Conservation (phyloP, 2,888 invertebrate genomes). For the Lepidocyrtinus sp. region DNA sequence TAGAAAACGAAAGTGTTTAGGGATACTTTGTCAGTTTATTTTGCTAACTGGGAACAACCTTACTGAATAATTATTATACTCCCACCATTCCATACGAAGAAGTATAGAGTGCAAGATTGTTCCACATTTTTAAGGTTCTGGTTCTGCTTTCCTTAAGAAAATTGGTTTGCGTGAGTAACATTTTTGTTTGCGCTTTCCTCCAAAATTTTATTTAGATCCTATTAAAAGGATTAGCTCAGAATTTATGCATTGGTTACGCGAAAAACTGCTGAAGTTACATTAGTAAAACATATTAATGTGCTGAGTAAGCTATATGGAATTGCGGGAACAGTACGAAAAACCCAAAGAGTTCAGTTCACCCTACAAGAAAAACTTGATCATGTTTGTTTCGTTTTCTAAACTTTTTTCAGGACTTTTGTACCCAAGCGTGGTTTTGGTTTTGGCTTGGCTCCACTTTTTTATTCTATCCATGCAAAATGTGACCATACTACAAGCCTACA, state of each 20-base stretch:
- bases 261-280: conserved; percentile 7
- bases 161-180: conserved; percentile 7
- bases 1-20: conserved; percentile 14
- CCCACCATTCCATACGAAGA: neutral
- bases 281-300: neutral
- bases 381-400: conserved; percentile 22
- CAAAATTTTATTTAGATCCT: conserved; percentile 9
- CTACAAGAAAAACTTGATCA: conserved; percentile 27
- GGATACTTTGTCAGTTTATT: conserved; percentile 45
- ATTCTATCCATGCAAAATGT: too few relatives aligned
- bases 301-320: conserved; percentile 1
- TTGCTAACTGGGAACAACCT: conserved; percentile 53
- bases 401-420: conserved; percentile 10
- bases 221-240: conserved; percentile 13
- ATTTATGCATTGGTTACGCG: conserved; percentile 17
- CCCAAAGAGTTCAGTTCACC: too few relatives aligned
- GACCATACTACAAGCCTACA: too few relatives aligned
- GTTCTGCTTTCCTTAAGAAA: too few relatives aligned
- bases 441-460: too few relatives aligned
- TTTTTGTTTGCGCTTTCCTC: neutral
- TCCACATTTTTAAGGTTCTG: conserved; percentile 4
- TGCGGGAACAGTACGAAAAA: too few relatives aligned
- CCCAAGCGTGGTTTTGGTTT: too few relatives aligned
- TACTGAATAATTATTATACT: conserved; percentile 48
- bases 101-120: conserved; percentile 11